Base-by-base conservation (phyloP, 2,113 vertebrate species). In the Perccottus glenii region DNA sequence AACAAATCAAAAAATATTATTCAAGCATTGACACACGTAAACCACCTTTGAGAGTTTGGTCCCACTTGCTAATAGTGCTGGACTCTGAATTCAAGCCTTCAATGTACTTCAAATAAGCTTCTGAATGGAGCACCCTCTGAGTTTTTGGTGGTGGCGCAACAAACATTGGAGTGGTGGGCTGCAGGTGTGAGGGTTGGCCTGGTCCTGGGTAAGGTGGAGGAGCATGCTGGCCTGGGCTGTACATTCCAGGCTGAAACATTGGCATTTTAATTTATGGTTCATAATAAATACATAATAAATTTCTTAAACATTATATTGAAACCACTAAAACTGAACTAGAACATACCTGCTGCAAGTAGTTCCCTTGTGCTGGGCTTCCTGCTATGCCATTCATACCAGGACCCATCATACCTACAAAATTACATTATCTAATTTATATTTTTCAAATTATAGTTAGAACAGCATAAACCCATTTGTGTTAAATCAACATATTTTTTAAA, bases 21-120 rank as follows among this genome's bases (percentile, higher is more conserved):
- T 14, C 44, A 46, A 1, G 12, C 44, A 45, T 9, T 0, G 0
- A 58, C 3, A 59, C n/a, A 33, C 12, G 6, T 11, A 73, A 19
- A 33, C 10, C 46, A 98, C 98, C 97, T 94, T 94, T 94, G 55
- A 99, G 95, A 1, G 94, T 96, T 90, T 99, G 96, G 89, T 98
- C 96, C 97, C 97, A 99, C 81, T 97, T 98, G 94, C 96, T 98
- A 87, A 99, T 93, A 3, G 95, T 97, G 70, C 76, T 92, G 2
- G 95, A 95, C 44, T 99, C 97, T 10, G 96, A 92, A 64, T 94
- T 96, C 68, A 99, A 93, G 62, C 96, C 96, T 88, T 99, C 98
- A 0, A 99, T 99, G 56, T 99, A 99, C 79, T 98, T 98, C 74
- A 99, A 90, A 76, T 99, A 99, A 75, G 98, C 98, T 84, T 99